Conservation (phyloP, 2,888 invertebrate species). For the Lasioglossum malachurum region DNA sequence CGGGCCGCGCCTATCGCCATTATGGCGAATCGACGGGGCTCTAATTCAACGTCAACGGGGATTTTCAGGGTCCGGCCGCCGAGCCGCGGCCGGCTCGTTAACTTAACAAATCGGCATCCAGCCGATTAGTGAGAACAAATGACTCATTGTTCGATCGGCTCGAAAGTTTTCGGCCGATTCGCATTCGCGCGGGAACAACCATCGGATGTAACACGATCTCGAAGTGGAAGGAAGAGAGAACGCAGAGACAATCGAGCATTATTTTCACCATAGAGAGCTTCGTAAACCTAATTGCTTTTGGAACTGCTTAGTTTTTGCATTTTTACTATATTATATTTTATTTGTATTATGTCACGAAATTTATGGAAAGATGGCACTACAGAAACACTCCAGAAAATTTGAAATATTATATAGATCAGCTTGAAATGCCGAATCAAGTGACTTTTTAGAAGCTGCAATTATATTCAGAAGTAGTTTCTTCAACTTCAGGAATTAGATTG, state of each 20-base stretch:
- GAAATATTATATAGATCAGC: no score
- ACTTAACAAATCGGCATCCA: conserved; percentile 50
- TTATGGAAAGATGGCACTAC: neutral
- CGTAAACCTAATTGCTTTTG: neutral
- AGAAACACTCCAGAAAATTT: neutral
- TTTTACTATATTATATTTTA: no score
- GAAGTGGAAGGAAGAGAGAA: neutral
- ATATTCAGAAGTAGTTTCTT: no score
- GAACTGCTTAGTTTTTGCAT: neutral
- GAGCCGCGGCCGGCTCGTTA: conserved; percentile 39
- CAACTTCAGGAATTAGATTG: no score
- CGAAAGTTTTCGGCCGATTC: neutral
- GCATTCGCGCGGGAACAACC: neutral
- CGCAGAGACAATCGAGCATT: neutral
- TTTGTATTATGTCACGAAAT: no score
- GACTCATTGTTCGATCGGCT: conserved; percentile 46
- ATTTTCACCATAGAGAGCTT: neutral
- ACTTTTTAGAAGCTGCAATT: no score
- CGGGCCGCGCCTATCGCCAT: conserved; percentile 53
- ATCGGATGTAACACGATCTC: neutral
- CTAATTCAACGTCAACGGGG: conserved; percentile 55
- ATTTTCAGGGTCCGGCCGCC: conserved; percentile 44
- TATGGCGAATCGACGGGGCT: conserved; percentile 41
- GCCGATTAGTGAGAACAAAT: conserved; percentile 31
- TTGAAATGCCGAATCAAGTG: no score